phyloP scores from a whole-genome alignment of 2,113 vertebrate species.

The Strigops habroptila region DNA sequence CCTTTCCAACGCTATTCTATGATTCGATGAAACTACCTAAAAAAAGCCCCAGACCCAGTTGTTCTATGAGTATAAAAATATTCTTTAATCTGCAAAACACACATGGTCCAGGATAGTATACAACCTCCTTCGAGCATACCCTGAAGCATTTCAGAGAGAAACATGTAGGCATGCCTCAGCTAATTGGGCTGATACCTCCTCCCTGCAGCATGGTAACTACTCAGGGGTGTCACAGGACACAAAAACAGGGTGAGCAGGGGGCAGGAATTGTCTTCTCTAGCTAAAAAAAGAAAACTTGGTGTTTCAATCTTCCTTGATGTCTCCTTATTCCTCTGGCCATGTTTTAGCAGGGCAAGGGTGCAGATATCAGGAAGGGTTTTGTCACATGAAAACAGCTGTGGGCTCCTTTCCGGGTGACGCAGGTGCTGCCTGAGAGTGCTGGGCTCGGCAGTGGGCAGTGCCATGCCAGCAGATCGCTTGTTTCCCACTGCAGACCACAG shows the following conservation, averaged over 20 bases:
- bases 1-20: background rate
- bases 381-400: background rate
- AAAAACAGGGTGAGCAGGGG: background rate
- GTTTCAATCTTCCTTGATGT: background rate
- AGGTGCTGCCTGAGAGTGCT: accelerated
- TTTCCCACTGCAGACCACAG: background rate
- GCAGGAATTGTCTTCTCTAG: background rate
- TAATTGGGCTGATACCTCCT: background rate
- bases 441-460: background rate
- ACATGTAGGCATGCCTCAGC: background rate
- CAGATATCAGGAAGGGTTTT: background rate
- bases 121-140: background rate
- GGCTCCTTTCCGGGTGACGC: background rate
- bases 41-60: background rate
- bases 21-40: background rate
- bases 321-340: background rate
- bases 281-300: background rate
- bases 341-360: background rate
- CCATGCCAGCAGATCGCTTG: accelerated
- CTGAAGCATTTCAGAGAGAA: background rate
- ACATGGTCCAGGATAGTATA: background rate
- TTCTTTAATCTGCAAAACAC: background rate
- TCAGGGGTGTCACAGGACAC: background rate
- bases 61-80: background rate
- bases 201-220: background rate